Percentiles rank a stretch among this genome's conserved stretches.
Evolutionary conservation across 2,113 vertebrate species (phyloP).

Genomic region (Dasyprocta punctata): DNA sequence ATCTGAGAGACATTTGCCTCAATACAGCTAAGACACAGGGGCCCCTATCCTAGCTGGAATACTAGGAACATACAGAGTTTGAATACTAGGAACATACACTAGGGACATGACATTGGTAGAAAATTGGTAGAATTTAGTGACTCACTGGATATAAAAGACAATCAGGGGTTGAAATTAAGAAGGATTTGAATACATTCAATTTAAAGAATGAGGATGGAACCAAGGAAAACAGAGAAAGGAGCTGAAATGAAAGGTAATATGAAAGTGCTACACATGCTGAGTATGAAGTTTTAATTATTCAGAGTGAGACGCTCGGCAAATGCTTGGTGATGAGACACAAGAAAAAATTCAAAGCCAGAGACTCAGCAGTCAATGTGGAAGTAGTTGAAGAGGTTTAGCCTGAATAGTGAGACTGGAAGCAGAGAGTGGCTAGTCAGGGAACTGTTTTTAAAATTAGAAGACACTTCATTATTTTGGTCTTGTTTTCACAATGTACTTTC

Average conservation of each 20-base stretch:
- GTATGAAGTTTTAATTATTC: not conserved
- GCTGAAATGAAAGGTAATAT: not conserved
- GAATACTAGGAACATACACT: too few species aligned
- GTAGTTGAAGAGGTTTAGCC: not conserved
- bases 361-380: not conserved
- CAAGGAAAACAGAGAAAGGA: not conserved
- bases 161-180: not conserved
- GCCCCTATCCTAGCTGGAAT: not conserved
- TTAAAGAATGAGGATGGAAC: not conserved
- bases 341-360: not conserved
- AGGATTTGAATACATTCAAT: not conserved
- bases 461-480: not conserved
- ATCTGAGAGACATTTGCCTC: not conserved
- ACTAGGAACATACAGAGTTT: not conserved
- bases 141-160: not conserved
- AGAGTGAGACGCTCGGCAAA: not conserved
- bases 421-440: not conserved
- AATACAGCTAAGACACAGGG: not conserved
- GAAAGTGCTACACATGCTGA: not conserved
- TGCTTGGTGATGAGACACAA: not conserved
- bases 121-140: not conserved
- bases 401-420: not conserved
- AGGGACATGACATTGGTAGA: not conserved
- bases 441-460: not conserved
- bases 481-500: not conserved